Evolutionary conservation across 1,140 invertebrate species (phyloP), one percentile per base, ranked within the genome.

Genomic region (Meloidogyne floridensis): DNA sequence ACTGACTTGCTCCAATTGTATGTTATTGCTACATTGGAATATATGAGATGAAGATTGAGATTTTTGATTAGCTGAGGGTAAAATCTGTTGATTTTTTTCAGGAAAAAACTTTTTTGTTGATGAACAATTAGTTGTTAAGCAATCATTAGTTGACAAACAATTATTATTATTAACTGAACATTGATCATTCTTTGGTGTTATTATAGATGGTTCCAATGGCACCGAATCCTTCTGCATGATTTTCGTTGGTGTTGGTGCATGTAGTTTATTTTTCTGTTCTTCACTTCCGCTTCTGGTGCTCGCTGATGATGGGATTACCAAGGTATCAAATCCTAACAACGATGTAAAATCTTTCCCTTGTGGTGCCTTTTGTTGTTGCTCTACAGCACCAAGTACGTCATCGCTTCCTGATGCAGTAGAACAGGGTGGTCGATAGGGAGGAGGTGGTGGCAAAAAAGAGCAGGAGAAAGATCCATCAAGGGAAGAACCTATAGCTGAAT

Each of bases 401-500:
- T 79, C 77, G 20, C 77, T 79, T 15, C 77, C 77, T 13, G 75
- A 77, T 43, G 47, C 59, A 65, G 7, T 9, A 77, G 56, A 59
- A 32, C 20, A 53, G 20, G 42, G 77, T 53, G 72, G 72, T 20
- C 72, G 43, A 54, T 79, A 79, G 10, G 77, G 77, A 43, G 77
- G 77, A 42, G 77, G 77, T 0, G 77, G 77, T 11, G 77, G 77
- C 18, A 79, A 65, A 42, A 79, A 79, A 3, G 77, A 79, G 18
- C 77, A 79, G 20, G 77, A 79, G 59, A 69, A 79, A 18, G 77
- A 79, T 11, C 77, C 77, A 51, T 72, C 20, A n/a, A 79, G 59
- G 2, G 77, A 79, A 7, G 77, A 79, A 65, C 77, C 77, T 3
- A 79, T 79, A 20, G 77, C 77, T 10, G 77, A 79, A 69, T 79